These are phyloP conservation scores for Parnassius mnemosyne DNA, from an alignment of 2,888 invertebrate genomes.

Conservation along the genomic window DNA sequence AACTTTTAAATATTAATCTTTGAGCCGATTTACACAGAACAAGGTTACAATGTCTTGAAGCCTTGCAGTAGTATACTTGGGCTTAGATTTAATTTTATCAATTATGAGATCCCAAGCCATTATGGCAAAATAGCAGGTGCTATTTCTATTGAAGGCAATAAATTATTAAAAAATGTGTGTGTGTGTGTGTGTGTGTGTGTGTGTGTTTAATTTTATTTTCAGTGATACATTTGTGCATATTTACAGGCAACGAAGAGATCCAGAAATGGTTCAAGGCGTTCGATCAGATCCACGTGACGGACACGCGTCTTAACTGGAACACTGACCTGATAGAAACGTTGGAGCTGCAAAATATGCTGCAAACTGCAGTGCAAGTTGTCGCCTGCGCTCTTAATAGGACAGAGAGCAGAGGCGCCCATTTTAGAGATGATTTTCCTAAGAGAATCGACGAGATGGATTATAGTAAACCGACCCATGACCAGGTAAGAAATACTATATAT, in stretches of 20 bases:
- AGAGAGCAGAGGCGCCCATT: slow-evolving; percentile 99
- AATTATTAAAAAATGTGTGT: no score
- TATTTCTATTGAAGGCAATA: no score
- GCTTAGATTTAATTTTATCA: no score
- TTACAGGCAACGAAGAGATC: slow-evolving; percentile 79
- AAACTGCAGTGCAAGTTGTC: slow-evolving; percentile 91
- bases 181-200: no score
- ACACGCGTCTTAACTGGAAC: slow-evolving; percentile 93
- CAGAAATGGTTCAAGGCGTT: slow-evolving; percentile 85
- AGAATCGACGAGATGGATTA: slow-evolving; percentile 96
- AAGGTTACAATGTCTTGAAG: no score
- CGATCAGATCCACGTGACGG: slow-evolving; percentile 87
- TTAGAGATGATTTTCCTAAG: slow-evolving; percentile 95
- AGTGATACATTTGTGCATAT: background rate
- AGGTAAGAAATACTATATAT: slow-evolving; percentile 62
- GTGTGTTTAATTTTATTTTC: no score
- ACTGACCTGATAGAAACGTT: slow-evolving; percentile 96
- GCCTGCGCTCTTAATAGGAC: slow-evolving; percentile 93
- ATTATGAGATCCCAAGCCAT: no score
- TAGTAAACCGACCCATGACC: slow-evolving; percentile 91
- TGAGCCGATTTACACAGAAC: no score
- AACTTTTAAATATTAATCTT: no score
- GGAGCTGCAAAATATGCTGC: slow-evolving; percentile 97
- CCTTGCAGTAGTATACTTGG: no score
- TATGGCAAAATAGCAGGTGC: no score